These are phyloP conservation scores for Adelges cooleyi DNA, from an alignment of 1,140 invertebrate species.

Conservation along the genomic window DNA sequence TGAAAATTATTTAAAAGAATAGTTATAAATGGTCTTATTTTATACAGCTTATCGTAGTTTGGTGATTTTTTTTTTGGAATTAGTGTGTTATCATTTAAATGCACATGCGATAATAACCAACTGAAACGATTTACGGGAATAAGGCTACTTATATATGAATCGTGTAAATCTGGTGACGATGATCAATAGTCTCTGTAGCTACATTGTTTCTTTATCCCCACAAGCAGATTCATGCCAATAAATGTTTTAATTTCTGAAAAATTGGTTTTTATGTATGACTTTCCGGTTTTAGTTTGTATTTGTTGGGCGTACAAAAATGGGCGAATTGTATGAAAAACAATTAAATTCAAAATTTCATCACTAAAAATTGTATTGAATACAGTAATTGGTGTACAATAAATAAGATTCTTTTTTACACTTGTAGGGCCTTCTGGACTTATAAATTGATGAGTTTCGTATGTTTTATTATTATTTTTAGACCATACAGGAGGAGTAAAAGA, in stretches of 20 bases:
- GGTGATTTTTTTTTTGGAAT: neutral
- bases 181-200: neutral
- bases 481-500: neutral
- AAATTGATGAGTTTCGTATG: neutral
- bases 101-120: conserved; percentile 27
- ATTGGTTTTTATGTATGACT: neutral
- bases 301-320: neutral
- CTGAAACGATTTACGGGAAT: conserved; percentile 27
- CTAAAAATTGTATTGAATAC: neutral
- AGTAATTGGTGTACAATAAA: neutral
- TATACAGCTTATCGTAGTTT: conserved; percentile 29
- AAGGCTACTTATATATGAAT: conserved; percentile 11
- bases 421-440: neutral
- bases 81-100: conserved; percentile 28
- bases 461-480: neutral
- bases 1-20: conserved; percentile 12
- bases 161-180: neutral
- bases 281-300: neutral
- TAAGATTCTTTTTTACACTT: neutral
- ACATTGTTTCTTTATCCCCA: too few species aligned
- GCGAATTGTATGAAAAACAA: neutral
- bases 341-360: neutral
- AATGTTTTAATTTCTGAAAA: neutral
- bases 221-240: neutral
- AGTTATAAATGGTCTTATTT: conserved; percentile 28